Percentiles rank a stretch among this genome's conserved stretches.
These are phyloP conservation scores for Ladona fulva DNA, from an alignment of 1,140 invertebrate species.

Conservation along the genomic window DNA sequence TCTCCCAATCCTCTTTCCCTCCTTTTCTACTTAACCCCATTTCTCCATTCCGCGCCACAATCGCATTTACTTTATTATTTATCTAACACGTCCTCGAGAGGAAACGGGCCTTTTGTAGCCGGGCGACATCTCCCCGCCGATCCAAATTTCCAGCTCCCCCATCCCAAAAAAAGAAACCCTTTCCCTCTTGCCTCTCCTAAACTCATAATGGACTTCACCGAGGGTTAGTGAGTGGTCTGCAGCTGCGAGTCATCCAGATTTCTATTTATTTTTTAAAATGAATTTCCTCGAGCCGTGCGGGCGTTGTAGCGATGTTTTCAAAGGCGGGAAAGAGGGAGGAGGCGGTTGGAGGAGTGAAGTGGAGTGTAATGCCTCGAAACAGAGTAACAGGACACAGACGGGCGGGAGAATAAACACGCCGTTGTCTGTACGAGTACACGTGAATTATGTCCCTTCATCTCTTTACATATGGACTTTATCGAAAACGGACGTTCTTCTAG, in stretches of 20 bases:
- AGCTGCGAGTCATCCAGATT: not conserved
- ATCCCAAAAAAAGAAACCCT: not conserved
- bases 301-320: not conserved
- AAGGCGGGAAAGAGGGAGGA: not conserved
- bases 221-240: not conserved
- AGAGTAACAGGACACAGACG: not conserved
- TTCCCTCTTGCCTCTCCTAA: not conserved
- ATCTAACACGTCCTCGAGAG: no score
- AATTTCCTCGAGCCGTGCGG: slow-evolving; percentile 6
- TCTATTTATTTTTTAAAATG: slow-evolving; percentile 11
- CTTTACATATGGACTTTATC: no score
- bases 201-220: not conserved
- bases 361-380: not conserved
- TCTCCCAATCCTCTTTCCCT: no score
- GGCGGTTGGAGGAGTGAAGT: not conserved
- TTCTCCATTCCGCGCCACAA: no score
- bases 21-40: no score
- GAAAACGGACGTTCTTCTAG: no score
- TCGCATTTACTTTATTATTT: no score
- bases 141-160: not conserved
- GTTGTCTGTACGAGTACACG: no score
- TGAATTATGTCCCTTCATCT: no score
- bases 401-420: not conserved
- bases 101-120: no score
- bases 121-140: not conserved